A percentile compares a stretch with the other conserved stretches of the same genome.
These are phyloP conservation scores for Patella depressa DNA, from an alignment of 2,888 invertebrate species.

Conservation along the genomic window DNA sequence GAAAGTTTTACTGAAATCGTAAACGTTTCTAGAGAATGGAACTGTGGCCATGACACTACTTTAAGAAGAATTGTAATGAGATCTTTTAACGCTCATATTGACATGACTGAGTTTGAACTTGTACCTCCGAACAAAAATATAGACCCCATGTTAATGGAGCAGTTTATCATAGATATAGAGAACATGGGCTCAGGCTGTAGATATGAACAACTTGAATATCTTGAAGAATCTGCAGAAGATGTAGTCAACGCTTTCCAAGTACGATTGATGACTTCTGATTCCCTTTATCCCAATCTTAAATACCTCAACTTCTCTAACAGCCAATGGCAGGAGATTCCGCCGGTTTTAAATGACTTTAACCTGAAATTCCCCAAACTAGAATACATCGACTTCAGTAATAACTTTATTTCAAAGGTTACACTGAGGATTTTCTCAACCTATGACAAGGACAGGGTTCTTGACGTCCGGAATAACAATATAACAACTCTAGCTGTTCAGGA, in stretches of 20 bases:
- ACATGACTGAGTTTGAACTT: not conserved
- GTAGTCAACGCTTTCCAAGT: conserved; percentile 43
- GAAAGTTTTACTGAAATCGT: conserved; percentile 19
- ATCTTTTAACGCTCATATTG: conserved; percentile 36
- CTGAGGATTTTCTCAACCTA: conserved; percentile 8
- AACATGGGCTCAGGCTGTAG: conserved; percentile 30
- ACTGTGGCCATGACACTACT: conserved; percentile 42
- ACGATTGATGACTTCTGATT: conserved; percentile 40
- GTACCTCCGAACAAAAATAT: not conserved
- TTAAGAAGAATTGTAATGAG: conserved; percentile 30
- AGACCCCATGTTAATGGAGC: too few species aligned
- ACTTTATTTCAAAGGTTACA: not conserved
- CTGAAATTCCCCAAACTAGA: conserved; percentile 4
- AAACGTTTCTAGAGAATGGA: conserved; percentile 32
- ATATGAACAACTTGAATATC: conserved; percentile 35
- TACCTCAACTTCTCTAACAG: conserved; percentile 35
- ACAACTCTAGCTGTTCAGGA: conserved; percentile 38
- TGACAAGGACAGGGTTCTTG: conserved; percentile 11
- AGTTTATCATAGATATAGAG: not conserved
- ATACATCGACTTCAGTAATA: not conserved
- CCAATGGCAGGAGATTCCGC: conserved; percentile 38
- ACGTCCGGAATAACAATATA: conserved; percentile 45
- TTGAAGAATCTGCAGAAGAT: conserved; percentile 43
- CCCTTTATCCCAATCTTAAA: conserved; percentile 41
- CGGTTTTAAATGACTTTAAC: conserved; percentile 45